Evolutionary conservation across 37 sponge, comb jelly and placozoan species (phyloP).

Genomic region (Aphrocallistes beatrix): DNA sequence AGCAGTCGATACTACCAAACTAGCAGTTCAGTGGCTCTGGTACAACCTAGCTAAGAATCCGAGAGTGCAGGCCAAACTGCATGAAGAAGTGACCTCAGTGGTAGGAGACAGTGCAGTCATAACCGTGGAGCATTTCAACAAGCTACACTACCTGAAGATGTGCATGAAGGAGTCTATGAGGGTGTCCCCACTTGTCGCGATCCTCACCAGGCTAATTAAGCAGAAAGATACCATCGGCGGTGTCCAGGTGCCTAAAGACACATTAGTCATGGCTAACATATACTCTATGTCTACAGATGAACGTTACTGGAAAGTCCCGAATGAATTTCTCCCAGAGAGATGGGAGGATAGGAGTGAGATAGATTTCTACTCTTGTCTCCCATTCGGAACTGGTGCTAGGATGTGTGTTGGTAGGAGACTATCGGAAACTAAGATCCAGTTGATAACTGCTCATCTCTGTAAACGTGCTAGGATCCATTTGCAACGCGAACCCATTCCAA

Average conservation of each 20-base stretch:
- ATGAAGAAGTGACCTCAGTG: background rate
- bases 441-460: background rate
- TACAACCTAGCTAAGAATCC: background rate
- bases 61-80: background rate
- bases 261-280: background rate
- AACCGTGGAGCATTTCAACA: background rate
- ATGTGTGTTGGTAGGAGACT: slow-evolving; percentile 22
- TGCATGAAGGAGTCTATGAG: slow-evolving; percentile 7
- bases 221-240: background rate
- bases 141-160: background rate
- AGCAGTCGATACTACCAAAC: background rate
- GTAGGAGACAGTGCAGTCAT: background rate
- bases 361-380: slow-evolving; percentile 20
- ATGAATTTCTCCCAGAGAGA: background rate
- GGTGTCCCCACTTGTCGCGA: background rate
- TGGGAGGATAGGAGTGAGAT: slow-evolving; percentile 17
- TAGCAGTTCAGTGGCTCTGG: background rate
- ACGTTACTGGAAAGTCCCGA: background rate
- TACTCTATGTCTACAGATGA: background rate
- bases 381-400: slow-evolving; percentile 24
- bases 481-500: background rate
- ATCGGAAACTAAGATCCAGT: background rate
- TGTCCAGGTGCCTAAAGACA: background rate
- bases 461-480: background rate
- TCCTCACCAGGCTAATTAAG: background rate